Percentiles rank a stretch among this genome's conserved stretches.
These are phyloP conservation scores for Phocides pigmalion DNA, from an alignment of 1,140 invertebrate genomes.

Conservation along the genomic window DNA sequence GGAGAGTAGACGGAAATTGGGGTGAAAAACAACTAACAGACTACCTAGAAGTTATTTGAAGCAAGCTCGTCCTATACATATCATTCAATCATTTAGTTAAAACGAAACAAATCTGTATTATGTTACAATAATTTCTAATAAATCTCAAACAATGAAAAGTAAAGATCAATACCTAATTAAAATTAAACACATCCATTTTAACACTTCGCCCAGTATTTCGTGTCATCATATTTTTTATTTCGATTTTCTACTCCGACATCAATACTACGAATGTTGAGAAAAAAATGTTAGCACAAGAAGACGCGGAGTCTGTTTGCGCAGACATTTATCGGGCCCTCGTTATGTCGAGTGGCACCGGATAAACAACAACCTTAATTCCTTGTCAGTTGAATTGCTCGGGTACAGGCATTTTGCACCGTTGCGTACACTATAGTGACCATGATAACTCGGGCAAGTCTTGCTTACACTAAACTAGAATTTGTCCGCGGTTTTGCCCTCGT, in stretches of 20 bases:
- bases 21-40: too few species aligned
- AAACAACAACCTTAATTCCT: conserved; percentile 66
- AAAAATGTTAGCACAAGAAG: conserved; percentile 62
- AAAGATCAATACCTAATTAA: not conserved
- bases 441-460: too few species aligned
- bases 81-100: too few species aligned
- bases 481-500: too few species aligned
- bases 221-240: conserved; percentile 19
- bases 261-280: conserved; percentile 35
- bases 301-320: conserved; percentile 54
- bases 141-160: too few species aligned
- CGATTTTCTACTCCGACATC: not conserved
- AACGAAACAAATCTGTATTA: too few species aligned
- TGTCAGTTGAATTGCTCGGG: conserved; percentile 49
- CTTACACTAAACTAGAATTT: too few species aligned
- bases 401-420: conserved; percentile 62
- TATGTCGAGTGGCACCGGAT: conserved; percentile 61
- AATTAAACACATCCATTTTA: too few species aligned
- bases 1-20: too few species aligned
- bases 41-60: too few species aligned
- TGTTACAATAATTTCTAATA: too few species aligned
- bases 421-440: conserved; percentile 38
- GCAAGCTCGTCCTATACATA: too few species aligned
- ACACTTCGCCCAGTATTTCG: not conserved
- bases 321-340: conserved; percentile 67